These are phyloP conservation scores for Spodoptera frugiperda DNA, from an alignment of 1,140 invertebrate species.

Conservation along the genomic window DNA sequence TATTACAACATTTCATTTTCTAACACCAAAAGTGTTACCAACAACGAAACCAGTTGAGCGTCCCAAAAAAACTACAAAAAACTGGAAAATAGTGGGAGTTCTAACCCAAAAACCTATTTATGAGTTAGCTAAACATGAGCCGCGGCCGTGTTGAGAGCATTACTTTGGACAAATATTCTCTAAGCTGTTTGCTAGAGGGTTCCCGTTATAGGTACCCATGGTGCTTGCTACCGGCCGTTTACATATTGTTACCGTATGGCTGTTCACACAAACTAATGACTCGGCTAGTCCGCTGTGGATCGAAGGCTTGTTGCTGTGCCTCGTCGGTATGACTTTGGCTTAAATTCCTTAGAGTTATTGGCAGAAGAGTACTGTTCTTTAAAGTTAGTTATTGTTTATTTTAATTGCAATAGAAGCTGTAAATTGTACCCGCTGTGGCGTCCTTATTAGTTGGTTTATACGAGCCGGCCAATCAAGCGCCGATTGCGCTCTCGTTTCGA, in stretches of 20 bases:
- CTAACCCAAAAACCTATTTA: constrained; percentile 44
- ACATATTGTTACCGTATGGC: constrained; percentile 49
- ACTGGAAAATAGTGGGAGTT: not conserved
- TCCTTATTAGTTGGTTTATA: too few species aligned
- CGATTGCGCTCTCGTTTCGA: too few species aligned
- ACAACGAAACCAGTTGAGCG: not conserved
- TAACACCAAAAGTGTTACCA: constrained; percentile 5
- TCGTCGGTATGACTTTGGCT: not conserved
- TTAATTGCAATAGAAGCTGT: too few species aligned
- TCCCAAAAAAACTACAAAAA: not conserved
- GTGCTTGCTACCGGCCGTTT: constrained; percentile 38
- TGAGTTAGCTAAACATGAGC: constrained; percentile 20
- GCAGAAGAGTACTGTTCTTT: too few species aligned
- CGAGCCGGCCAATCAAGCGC: too few species aligned
- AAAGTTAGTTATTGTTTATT: too few species aligned
- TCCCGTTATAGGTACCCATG: constrained; percentile 32
- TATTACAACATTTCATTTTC: constrained; percentile 7
- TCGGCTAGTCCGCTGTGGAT: not conserved
- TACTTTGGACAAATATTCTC: constrained; percentile 36
- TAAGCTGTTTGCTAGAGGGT: constrained; percentile 31
- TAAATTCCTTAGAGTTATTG: too few species aligned
- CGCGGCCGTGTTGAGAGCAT: constrained; percentile 30
- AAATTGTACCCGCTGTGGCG: too few species aligned
- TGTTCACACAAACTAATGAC: constrained; percentile 12
- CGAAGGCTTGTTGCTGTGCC: not conserved